phyloP scores from a whole-genome alignment of 1,140 invertebrate genomes.

The Druon quercuslanigerum region DNA sequence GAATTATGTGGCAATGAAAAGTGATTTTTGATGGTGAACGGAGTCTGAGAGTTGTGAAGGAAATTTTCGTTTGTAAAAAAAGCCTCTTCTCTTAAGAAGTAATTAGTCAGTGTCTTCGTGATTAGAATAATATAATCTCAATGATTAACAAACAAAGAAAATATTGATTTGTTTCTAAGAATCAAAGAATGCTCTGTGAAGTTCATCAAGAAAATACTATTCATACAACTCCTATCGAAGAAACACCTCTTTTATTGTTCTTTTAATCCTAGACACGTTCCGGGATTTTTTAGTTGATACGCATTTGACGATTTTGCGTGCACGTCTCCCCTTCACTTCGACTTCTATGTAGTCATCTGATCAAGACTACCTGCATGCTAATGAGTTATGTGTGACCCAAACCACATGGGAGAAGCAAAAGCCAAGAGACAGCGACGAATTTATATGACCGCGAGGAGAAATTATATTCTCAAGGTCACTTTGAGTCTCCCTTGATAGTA shows the following conservation, averaged over 20 bases:
- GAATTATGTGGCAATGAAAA: no score
- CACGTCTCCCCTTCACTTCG: slow-evolving; percentile 38
- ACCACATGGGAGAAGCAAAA: background rate
- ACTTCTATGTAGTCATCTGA: slow-evolving; percentile 37
- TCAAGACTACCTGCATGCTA: slow-evolving; percentile 29
- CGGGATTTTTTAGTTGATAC: slow-evolving; percentile 58
- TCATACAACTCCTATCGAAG: background rate
- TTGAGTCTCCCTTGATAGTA: no score
- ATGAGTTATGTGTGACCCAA: background rate
- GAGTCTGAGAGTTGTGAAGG: no score
- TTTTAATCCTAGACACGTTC: slow-evolving; percentile 51
- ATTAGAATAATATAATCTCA: no score
- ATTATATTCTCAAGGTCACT: background rate
- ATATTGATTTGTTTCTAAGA: slow-evolving; percentile 19
- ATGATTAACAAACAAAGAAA: background rate
- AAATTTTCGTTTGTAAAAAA: no score
- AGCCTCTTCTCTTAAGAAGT: no score
- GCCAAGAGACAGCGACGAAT: background rate
- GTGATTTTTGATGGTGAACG: no score
- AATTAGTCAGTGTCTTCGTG: no score
- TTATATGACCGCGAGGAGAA: background rate
- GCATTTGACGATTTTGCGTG: slow-evolving; percentile 60
- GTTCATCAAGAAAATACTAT: background rate
- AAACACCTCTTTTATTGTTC: slow-evolving; percentile 41
- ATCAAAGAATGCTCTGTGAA: background rate